phyloP scores from a whole-genome alignment of 2,113 vertebrate genomes.

The Hipposideros armiger region DNA sequence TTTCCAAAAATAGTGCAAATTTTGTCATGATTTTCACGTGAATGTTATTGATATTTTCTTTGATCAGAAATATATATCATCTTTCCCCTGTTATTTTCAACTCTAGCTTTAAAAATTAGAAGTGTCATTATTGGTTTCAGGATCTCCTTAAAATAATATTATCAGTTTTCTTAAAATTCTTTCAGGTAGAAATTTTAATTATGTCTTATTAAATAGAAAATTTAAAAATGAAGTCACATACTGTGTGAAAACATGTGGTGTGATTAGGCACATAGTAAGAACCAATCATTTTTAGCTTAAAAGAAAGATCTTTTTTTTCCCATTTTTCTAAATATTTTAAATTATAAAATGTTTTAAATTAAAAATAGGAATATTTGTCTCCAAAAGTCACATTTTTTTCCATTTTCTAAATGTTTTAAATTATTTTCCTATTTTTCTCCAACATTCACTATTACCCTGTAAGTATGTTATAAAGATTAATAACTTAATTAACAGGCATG shows the following conservation, averaged over 20 bases:
- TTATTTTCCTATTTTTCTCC: neutral
- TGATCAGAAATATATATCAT: neutral
- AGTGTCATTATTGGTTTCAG: neutral
- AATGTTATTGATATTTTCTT: neutral
- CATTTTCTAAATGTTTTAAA: conserved; percentile 41
- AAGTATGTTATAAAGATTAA: conserved; percentile 61
- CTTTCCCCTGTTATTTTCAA: conserved; percentile 36
- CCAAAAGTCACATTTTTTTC: neutral
- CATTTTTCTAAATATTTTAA: neutral
- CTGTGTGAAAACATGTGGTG: neutral
- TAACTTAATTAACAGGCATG: conserved; percentile 69
- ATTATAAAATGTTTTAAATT: conserved; percentile 8
- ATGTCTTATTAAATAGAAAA: neutral
- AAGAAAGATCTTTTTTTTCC: neutral
- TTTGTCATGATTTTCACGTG: neutral
- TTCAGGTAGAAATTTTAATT: neutral
- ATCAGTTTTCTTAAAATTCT: neutral
- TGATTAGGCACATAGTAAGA: neutral
- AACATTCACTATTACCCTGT: conserved; percentile 35
- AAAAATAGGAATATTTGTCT: too few relatives aligned
- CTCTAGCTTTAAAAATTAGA: neutral
- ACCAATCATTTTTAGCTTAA: neutral
- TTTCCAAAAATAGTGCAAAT: neutral
- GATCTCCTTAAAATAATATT: neutral
- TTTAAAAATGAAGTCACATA: neutral